These are phyloP conservation scores for Saimiri boliviensis DNA, from an alignment of 2,113 vertebrate species.

Conservation along the genomic window DNA sequence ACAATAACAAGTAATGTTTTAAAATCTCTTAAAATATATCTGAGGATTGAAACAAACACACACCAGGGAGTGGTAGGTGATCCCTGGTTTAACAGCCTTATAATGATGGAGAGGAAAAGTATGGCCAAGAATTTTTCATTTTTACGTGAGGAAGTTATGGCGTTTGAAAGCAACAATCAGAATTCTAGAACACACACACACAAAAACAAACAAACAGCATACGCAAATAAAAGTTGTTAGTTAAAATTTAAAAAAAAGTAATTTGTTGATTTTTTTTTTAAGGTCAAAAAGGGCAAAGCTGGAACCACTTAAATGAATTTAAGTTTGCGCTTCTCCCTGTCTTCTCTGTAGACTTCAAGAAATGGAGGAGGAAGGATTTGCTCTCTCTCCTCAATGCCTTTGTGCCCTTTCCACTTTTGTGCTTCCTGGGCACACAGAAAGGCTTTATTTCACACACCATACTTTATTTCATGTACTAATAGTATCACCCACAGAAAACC, in stretches of 20 bases:
- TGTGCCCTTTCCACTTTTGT: neutral
- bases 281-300: conserved; percentile 35
- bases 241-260: neutral
- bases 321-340: neutral
- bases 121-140: conserved; percentile 24
- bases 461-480: neutral
- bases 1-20: conserved; percentile 25
- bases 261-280: conserved; percentile 13
- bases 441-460: neutral
- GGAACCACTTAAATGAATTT: neutral
- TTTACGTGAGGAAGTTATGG: conserved; percentile 33
- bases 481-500: neutral
- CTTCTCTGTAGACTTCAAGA: neutral
- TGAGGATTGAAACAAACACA: conserved; percentile 38
- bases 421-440: neutral
- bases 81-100: neutral
- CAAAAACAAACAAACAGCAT: neutral
- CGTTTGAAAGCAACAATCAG: conserved; percentile 48
- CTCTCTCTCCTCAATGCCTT: neutral
- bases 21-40: conserved; percentile 34
- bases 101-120: neutral
- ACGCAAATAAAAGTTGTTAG: conserved; percentile 44
- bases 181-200: conserved; percentile 27
- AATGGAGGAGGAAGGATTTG: neutral
- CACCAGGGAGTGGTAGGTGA: neutral